phyloP scores from a whole-genome alignment of 2,888 invertebrate species.

The Rosalia funebris region DNA sequence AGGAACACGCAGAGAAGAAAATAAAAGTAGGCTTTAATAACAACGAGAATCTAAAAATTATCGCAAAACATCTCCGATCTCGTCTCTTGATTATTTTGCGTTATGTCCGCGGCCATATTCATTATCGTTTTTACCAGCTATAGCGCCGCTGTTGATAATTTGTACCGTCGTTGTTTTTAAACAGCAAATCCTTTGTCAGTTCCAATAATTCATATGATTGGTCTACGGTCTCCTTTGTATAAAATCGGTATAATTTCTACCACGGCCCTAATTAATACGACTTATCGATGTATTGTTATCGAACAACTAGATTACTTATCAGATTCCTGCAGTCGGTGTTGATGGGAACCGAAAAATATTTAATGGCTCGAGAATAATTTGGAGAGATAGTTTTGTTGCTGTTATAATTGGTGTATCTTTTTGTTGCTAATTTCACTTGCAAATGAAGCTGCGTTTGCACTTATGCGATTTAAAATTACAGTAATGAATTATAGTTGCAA shows the following conservation, averaged over 20 bases:
- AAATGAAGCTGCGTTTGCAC: too few species aligned
- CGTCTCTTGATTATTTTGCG: slow-evolving; percentile 28
- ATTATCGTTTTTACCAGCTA: slow-evolving; percentile 34
- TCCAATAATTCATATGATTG: slow-evolving; percentile 30
- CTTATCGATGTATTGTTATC: slow-evolving; percentile 26
- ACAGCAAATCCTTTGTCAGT: slow-evolving; percentile 29
- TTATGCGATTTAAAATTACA: too few species aligned
- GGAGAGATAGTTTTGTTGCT: too few species aligned
- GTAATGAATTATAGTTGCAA: too few species aligned
- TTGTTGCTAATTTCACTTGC: too few species aligned
- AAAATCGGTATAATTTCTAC: slow-evolving; percentile 27
- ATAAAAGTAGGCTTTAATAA: slow-evolving; percentile 23
- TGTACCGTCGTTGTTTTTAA: slow-evolving; percentile 34
- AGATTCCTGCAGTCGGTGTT: slow-evolving; percentile 14
- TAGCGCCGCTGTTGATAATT: slow-evolving; percentile 33
- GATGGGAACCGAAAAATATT: slow-evolving; percentile 3
- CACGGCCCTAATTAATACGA: slow-evolving; percentile 19
- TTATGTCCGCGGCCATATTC: slow-evolving; percentile 26
- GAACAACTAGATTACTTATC: slow-evolving; percentile 5
- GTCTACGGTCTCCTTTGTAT: slow-evolving; percentile 24
- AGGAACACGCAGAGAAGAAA: not conserved
- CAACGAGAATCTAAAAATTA: slow-evolving; percentile 31
- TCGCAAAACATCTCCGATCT: slow-evolving; percentile 36
- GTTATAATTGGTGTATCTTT: too few species aligned
- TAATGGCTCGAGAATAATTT: not conserved